Base-by-base conservation (phyloP, 2,113 vertebrate species). In the Glaucidium brasilianum region DNA sequence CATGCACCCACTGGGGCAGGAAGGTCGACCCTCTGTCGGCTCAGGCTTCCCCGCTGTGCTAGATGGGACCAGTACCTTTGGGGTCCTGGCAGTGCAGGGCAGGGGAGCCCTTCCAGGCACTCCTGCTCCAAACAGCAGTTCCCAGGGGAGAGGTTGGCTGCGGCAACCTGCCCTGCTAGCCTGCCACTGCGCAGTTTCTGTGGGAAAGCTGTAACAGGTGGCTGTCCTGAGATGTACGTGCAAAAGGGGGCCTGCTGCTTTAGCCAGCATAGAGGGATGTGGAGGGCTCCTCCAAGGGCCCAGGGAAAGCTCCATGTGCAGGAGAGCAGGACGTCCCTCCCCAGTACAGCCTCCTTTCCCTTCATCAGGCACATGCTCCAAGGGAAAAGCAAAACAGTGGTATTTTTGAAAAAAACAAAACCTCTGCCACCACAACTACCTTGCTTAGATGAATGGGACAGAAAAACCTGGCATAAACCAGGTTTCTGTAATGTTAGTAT, bases 91-190 rank as follows among this genome's bases (percentile, higher is more conserved):
- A 92, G 41, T 30, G 75, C 11, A 41, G 37, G 56, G 25, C 52
- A 41, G 17, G 14, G 32, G 18, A 79, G n/a, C 22, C 9, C 21
- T 19, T 18, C 32, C 30, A 22, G 26, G 39, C 45, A 16, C 45
- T 49, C 60, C 64, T 1, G 1, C 45, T 66, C 17, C 0, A 0
- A 81, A 58, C 19, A 41, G 37, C 11, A 1, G 6, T 49, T 15
- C 10, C n/a, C 62, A 50, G 18, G 27, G 20, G 4, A 78, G 60
- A 47, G 2, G 11, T 12, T 3, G 8, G 43, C 41, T 72, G 15
- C 58, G 88, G 66, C 17, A 71, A 34, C 37, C 22, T 17, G 23
- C 21, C 50, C 50, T 29, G 13, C 53, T 35, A 26, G 30, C 35
- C 49, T 58, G 11, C 4, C 8, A 18, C 30, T 59, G 43, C 4